These are phyloP conservation scores for Acanthurus lineatus DNA, from an alignment of 2,797 vertebrate genomes.

Conservation along the genomic window DNA sequence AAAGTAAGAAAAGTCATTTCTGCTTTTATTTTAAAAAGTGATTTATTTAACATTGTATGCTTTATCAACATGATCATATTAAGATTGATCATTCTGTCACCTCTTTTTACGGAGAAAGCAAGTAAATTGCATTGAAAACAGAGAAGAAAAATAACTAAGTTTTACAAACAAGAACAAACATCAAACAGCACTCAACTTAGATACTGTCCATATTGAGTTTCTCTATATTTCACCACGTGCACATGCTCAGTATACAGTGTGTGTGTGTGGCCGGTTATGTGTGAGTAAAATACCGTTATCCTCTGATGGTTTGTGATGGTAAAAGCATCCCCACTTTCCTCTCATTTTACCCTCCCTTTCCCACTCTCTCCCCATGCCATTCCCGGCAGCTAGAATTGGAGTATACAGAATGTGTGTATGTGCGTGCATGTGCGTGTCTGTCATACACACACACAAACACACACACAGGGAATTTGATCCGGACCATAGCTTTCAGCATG, in stretches of 20 bases:
- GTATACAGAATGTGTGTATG: slow-evolving; percentile 39
- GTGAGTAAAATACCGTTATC: slow-evolving; percentile 58
- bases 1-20: background rate
- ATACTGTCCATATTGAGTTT: slow-evolving; percentile 47
- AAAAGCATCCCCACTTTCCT: slow-evolving; percentile 68
- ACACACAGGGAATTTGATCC: slow-evolving; percentile 72
- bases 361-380: slow-evolving; percentile 60
- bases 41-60: background rate
- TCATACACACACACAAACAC: slow-evolving; percentile 32
- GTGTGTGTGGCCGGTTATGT: slow-evolving; percentile 48
- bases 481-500: slow-evolving; percentile 75
- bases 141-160: slow-evolving; percentile 25
- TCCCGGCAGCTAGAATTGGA: slow-evolving; percentile 71
- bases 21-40: background rate
- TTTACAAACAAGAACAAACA: slow-evolving; percentile 34
- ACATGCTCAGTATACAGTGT: background rate
- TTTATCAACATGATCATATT: background rate
- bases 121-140: slow-evolving; percentile 19
- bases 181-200: slow-evolving; percentile 6
- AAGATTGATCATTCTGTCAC: background rate
- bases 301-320: slow-evolving; percentile 73
- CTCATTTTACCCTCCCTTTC: slow-evolving; percentile 61
- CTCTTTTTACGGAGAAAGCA: background rate
- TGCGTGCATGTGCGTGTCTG: slow-evolving; percentile 28
- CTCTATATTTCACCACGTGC: slow-evolving; percentile 13